phyloP scores from a whole-genome alignment of 1,140 invertebrate genomes.

The Lordiphosa stackelbergi region DNA sequence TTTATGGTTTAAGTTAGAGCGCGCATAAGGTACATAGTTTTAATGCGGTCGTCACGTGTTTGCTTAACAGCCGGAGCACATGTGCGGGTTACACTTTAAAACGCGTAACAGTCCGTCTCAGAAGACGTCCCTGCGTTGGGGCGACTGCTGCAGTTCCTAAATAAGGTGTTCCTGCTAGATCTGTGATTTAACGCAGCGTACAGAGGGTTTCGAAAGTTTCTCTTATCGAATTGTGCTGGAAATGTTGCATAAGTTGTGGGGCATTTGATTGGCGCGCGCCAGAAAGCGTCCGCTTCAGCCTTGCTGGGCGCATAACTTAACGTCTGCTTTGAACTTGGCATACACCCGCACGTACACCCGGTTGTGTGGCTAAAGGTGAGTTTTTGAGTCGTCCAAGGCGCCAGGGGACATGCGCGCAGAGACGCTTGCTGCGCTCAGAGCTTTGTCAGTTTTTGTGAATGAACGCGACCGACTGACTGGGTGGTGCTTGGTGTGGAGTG shows the following conservation, averaged over 20 bases:
- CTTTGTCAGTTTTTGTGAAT: constrained; percentile 61
- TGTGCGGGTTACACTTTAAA: constrained; percentile 95
- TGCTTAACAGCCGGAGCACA: constrained; percentile 80
- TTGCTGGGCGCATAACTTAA: constrained; percentile 31
- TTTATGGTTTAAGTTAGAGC: constrained; percentile 20
- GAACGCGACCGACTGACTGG: constrained; percentile 18
- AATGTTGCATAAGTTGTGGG: constrained; percentile 69
- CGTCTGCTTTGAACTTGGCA: constrained; percentile 64
- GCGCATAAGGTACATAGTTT: constrained; percentile 24
- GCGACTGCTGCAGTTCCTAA: constrained; percentile 82
- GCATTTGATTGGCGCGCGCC: constrained; percentile 72
- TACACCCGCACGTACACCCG: too few species aligned
- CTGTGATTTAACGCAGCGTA: constrained; percentile 29
- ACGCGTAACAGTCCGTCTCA: constrained; percentile 96
- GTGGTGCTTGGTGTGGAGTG: constrained; percentile 4
- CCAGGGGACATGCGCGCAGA: constrained; percentile 52
- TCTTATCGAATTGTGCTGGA: constrained; percentile 23
- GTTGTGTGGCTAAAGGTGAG: constrained; percentile 47
- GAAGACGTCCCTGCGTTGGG: constrained; percentile 95
- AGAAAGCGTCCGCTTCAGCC: constrained; percentile 10
- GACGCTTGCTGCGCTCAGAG: constrained; percentile 19
- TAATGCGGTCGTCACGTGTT: constrained; percentile 53
- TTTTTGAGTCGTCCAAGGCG: constrained; percentile 46
- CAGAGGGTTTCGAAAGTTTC: constrained; percentile 1
- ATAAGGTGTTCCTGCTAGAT: neutral